phyloP scores from a whole-genome alignment of 1,140 invertebrate genomes.

The Sipha flava region DNA sequence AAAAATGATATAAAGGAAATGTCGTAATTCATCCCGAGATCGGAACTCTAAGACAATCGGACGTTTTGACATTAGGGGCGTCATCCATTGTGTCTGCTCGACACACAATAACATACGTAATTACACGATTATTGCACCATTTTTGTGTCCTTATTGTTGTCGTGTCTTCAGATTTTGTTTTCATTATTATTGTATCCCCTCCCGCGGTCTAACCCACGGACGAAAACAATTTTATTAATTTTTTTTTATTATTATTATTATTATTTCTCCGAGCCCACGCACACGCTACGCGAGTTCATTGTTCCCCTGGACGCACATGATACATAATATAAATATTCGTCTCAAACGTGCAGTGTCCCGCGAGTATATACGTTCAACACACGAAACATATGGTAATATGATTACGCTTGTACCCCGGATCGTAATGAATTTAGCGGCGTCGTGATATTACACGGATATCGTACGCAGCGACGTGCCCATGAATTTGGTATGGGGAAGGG shows the following conservation, averaged over 20 bases:
- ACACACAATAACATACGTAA: conserved; percentile 1
- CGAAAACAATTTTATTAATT: conserved; percentile 13
- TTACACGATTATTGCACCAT: conserved; percentile 32
- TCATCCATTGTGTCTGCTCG: conserved; percentile 9
- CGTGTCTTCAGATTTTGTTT: conserved; percentile 8
- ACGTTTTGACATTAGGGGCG: conserved; percentile 27
- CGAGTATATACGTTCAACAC: too few relatives aligned
- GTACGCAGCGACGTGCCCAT: too few relatives aligned
- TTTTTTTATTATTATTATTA: background rate
- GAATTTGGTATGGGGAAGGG: too few relatives aligned
- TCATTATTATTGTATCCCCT: conserved; percentile 8
- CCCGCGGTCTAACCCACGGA: conserved; percentile 16
- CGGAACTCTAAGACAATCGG: conserved; percentile 13
- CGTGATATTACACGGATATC: too few relatives aligned
- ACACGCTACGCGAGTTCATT: background rate
- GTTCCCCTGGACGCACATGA: conserved; percentile 9
- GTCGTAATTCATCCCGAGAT: conserved; percentile 3
- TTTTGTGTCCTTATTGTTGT: conserved; percentile 19
- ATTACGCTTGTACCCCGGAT: too few relatives aligned
- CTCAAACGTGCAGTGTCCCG: background rate
- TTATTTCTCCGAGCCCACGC: conserved; percentile 10
- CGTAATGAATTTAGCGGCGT: too few relatives aligned
- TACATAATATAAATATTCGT: conserved; percentile 8
- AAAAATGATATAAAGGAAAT: background rate
- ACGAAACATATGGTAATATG: too few relatives aligned